Percentiles rank a stretch among this genome's conserved stretches.
phyloP scores from a whole-genome alignment of 1,140 invertebrate genomes.

The Zaprionus lachaisei region DNA sequence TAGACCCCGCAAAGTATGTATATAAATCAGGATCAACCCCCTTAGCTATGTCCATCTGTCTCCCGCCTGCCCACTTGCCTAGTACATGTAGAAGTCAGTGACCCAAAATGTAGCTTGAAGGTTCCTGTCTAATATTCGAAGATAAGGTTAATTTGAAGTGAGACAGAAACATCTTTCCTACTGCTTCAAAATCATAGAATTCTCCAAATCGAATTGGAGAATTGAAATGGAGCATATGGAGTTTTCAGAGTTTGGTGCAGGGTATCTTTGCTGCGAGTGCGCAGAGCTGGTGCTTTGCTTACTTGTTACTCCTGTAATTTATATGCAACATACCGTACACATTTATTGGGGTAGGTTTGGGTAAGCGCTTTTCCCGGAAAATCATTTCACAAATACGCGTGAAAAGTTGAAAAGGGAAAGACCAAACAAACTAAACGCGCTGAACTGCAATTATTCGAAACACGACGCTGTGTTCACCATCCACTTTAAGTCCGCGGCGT shows the following conservation, averaged over 20 bases:
- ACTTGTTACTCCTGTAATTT: slow-evolving; percentile 79
- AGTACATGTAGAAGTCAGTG: no score
- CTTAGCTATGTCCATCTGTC: no score
- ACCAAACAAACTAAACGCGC: slow-evolving; percentile 6
- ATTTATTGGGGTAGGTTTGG: slow-evolving; percentile 70
- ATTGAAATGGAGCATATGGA: no score
- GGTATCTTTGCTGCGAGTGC: background rate
- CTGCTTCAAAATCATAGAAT: no score
- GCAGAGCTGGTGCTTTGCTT: slow-evolving; percentile 14
- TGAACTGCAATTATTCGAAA: slow-evolving; percentile 60
- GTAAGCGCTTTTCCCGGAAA: slow-evolving; percentile 72
- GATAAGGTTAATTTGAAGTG: no score
- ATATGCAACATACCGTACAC: slow-evolving; percentile 56
- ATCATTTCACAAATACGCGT: slow-evolving; percentile 36
- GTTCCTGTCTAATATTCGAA: no score
- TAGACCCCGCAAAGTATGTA: no score
- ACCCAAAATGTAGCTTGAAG: no score
- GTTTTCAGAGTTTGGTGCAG: background rate
- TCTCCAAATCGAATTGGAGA: no score
- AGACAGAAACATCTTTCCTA: no score
- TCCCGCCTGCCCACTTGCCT: no score
- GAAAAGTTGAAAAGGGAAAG: background rate
- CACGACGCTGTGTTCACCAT: slow-evolving; percentile 29
- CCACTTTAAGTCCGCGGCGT: slow-evolving; percentile 25
- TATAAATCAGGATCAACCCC: no score